Evolutionary conservation across 2,113 vertebrate genomes (phyloP).

Genomic region (Nycticorax nycticorax): DNA sequence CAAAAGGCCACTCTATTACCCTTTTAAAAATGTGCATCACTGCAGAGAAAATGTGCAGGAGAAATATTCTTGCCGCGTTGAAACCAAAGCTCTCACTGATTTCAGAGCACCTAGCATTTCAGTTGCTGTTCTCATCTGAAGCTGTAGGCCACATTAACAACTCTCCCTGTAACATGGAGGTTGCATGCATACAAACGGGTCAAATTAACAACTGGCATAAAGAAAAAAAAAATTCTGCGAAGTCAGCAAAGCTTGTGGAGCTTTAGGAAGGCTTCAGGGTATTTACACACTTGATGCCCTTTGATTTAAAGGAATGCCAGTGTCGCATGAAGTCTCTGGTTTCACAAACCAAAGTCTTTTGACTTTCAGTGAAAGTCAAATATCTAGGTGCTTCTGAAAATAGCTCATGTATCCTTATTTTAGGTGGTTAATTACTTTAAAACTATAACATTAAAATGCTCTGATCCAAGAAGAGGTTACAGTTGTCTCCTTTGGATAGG

Average conservation of each 20-base stretch:
- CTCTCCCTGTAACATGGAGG: accelerated
- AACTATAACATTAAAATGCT: not conserved
- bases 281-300: not conserved
- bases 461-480: not conserved
- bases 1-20: not conserved
- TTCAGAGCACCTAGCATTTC: not conserved
- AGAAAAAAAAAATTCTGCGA: not conserved
- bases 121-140: not conserved
- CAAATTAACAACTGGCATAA: not conserved
- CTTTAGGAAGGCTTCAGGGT: not conserved
- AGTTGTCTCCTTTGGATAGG: not conserved
- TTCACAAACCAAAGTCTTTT: not conserved
- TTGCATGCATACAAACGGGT: not conserved
- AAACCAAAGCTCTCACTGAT: not conserved
- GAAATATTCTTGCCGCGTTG: not conserved
- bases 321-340: not conserved
- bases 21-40: not conserved
- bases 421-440: not conserved
- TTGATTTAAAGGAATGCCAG: not conserved
- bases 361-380: not conserved
- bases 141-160: not conserved
- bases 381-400: not conserved
- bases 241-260: not conserved
- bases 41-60: not conserved
- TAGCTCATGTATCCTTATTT: not conserved